Evolutionary conservation across 2,888 invertebrate species (phyloP).

Genomic region (Notocelia uddmanniana): DNA sequence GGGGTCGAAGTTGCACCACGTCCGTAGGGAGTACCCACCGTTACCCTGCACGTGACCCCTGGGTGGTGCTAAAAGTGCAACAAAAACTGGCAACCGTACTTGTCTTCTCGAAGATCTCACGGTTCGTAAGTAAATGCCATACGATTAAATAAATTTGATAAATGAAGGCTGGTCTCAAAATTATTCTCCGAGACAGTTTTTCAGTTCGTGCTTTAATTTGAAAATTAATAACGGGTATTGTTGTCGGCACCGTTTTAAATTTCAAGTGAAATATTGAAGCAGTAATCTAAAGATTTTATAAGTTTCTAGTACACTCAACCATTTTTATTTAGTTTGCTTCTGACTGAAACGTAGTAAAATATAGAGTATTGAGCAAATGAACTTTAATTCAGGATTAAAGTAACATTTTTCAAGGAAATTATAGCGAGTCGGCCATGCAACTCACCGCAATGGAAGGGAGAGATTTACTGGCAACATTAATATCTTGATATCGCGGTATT

Average conservation of each 20-base stretch:
- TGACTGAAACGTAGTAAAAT: background rate
- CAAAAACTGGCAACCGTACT: too few species aligned
- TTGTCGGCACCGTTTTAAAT: conserved; percentile 25
- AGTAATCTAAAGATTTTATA: background rate
- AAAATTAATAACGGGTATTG: conserved; percentile 39
- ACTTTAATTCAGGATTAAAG: conserved; percentile 9
- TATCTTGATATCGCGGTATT: conserved; percentile 48
- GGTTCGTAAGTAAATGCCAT: too few species aligned
- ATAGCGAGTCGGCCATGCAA: conserved; percentile 31
- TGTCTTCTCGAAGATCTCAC: too few species aligned
- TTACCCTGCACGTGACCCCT: too few species aligned
- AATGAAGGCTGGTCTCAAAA: conserved; percentile 15
- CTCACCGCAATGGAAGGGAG: conserved; percentile 34
- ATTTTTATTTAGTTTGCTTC: background rate
- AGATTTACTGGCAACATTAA: conserved; percentile 47
- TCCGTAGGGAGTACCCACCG: too few species aligned
- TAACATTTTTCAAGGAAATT: conserved; percentile 24
- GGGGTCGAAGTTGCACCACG: too few species aligned
- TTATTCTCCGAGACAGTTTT: conserved; percentile 36
- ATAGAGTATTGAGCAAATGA: background rate
- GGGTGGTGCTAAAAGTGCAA: too few species aligned
- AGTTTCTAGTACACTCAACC: background rate
- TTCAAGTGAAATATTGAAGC: background rate
- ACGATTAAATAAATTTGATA: too few species aligned
- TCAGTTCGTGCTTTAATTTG: conserved; percentile 32